Conservation (phyloP, 2,888 invertebrate species). For the Lasioglossum vierecki region DNA sequence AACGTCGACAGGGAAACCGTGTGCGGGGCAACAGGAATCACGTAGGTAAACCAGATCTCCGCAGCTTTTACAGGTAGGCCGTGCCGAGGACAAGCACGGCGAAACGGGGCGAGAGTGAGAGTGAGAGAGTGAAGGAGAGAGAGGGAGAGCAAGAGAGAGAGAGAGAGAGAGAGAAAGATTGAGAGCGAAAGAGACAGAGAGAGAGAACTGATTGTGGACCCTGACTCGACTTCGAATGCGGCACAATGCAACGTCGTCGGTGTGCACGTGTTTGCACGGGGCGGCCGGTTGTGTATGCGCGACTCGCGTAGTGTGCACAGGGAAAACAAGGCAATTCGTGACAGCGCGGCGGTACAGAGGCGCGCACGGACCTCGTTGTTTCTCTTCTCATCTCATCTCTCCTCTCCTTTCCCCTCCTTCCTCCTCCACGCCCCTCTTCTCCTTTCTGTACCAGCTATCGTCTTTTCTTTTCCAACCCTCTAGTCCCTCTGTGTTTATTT, state of each 20-base stretch:
- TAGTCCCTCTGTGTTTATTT: slow-evolving; percentile 8
- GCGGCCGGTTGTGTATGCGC: slow-evolving; percentile 6
- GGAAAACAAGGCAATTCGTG: slow-evolving; percentile 71
- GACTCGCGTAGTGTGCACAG: slow-evolving; percentile 47
- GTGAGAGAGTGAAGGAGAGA: slow-evolving; percentile 16
- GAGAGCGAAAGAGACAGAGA: slow-evolving; percentile 25
- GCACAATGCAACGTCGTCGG: slow-evolving; percentile 44
- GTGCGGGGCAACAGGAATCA: slow-evolving; percentile 49
- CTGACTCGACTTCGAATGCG: slow-evolving; percentile 63
- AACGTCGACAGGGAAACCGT: slow-evolving; percentile 26
- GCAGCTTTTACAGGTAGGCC: slow-evolving; percentile 61
- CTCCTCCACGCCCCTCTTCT: background rate
- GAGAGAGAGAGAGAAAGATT: slow-evolving; percentile 19
- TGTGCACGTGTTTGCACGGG: slow-evolving; percentile 48
- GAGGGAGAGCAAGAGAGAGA: slow-evolving; percentile 24
- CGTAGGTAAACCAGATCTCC: slow-evolving; percentile 58
- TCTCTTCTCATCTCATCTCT: slow-evolving; percentile 20
- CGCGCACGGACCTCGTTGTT: slow-evolving; percentile 37
- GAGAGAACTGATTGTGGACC: slow-evolving; percentile 56
- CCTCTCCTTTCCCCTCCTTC: background rate
- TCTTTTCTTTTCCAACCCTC: slow-evolving; percentile 12
- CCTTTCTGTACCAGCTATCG: background rate
- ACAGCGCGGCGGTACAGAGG: slow-evolving; percentile 57
- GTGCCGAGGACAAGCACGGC: slow-evolving; percentile 24
- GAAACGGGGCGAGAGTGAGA: slow-evolving; percentile 26